Evolutionary conservation across 2,888 invertebrate genomes (phyloP).

Genomic region (Erebia aethiops): DNA sequence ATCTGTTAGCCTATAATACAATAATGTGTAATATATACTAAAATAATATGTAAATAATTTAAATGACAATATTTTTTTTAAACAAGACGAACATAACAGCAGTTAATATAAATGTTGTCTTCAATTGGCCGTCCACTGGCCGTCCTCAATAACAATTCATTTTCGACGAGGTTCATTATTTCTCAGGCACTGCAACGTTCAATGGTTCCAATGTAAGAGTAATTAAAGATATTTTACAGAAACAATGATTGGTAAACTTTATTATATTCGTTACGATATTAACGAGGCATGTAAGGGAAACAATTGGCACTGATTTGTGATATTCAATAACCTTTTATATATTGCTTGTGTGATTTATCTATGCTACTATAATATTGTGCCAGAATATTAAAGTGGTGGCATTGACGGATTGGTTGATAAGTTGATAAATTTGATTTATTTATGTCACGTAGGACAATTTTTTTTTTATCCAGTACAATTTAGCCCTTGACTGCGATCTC

Average conservation of each 20-base stretch:
- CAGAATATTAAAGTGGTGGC: neutral
- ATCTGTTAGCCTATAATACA: too few relatives aligned
- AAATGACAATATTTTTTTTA: too few relatives aligned
- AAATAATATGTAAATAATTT: too few relatives aligned
- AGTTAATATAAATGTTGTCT: too few relatives aligned
- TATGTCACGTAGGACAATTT: too few relatives aligned
- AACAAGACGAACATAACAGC: too few relatives aligned
- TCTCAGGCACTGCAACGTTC: conserved; percentile 23
- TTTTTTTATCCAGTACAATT: too few relatives aligned
- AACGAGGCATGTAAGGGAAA: neutral
- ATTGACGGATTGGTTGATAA: too few relatives aligned
- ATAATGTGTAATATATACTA: too few relatives aligned
- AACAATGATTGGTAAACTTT: conserved; percentile 9
- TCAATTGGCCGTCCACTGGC: conserved; percentile 34
- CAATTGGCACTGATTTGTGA: neutral
- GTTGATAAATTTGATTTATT: too few relatives aligned
- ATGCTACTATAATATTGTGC: neutral
- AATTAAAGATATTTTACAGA: conserved; percentile 17
- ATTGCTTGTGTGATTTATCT: neutral
- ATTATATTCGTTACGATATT: too few relatives aligned
- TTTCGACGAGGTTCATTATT: conserved; percentile 35
- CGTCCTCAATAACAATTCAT: conserved; percentile 26
- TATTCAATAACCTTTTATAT: neutral
- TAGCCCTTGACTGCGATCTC: too few relatives aligned
- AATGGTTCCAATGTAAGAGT: conserved; percentile 14